These are phyloP conservation scores for Dipodomys stephensi DNA, from an alignment of 2,113 vertebrate species.

Conservation along the genomic window DNA sequence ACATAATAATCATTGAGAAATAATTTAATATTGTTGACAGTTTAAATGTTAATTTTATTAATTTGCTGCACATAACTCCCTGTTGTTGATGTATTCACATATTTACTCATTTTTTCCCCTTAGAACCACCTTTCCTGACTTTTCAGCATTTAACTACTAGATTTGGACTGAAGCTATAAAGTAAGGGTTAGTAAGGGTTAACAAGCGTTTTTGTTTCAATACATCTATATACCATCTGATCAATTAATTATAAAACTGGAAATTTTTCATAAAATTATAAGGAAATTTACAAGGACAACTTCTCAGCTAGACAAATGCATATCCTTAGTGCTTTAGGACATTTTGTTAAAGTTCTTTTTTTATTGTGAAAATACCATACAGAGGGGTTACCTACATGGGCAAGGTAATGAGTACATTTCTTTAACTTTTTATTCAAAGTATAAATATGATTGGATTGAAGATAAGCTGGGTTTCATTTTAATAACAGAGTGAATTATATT, in stretches of 20 bases:
- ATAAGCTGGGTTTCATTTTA: not conserved
- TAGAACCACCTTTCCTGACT: not conserved
- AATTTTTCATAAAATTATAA: not conserved
- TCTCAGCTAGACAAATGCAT: not conserved
- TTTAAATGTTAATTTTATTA: conserved; percentile 40
- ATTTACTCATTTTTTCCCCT: not conserved
- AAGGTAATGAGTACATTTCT: too few relatives aligned
- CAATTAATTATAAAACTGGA: not conserved
- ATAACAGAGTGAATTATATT: not conserved
- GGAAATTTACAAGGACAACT: not conserved
- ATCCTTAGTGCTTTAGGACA: not conserved
- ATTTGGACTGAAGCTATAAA: not conserved
- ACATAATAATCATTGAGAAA: not conserved
- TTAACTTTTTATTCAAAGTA: not conserved
- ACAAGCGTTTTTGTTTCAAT: conserved; percentile 49
- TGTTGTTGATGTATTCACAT: conserved; percentile 24
- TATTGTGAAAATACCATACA: too few relatives aligned
- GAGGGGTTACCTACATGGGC: too few relatives aligned
- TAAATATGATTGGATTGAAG: not conserved
- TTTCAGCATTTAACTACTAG: not conserved
- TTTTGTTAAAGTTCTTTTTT: not conserved
- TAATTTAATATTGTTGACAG: not conserved
- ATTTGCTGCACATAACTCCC: not conserved
- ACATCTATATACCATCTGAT: not conserved
- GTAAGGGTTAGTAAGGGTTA: not conserved